A percentile compares a stretch with the other conserved stretches of the same genome.
Evolutionary conservation across 2,113 vertebrate genomes (phyloP).

Genomic region (Tretioscincus oriximinensis): DNA sequence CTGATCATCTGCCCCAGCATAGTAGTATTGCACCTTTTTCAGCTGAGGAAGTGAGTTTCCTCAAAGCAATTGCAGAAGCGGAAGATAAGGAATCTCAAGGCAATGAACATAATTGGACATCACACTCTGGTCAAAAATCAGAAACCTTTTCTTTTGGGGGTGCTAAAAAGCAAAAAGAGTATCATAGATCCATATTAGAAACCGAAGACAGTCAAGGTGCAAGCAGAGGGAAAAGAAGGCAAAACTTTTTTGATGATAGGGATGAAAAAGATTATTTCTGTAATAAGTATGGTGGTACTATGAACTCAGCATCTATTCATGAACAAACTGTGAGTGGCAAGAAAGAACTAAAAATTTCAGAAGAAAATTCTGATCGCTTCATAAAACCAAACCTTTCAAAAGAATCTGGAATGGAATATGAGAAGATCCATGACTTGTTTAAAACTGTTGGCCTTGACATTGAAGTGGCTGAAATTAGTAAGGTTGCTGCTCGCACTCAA

Average conservation of each 20-base stretch:
- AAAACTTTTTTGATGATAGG: constrained; percentile 70
- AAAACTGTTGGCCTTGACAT: constrained; percentile 95
- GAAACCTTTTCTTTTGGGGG: constrained; percentile 55
- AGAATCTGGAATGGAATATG: constrained; percentile 76
- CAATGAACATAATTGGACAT: constrained; percentile 69
- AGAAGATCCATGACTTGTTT: constrained; percentile 92
- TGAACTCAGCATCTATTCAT: constrained; percentile 60
- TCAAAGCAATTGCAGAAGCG: constrained; percentile 63
- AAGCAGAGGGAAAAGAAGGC: constrained; percentile 72
- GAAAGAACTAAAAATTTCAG: constrained; percentile 55
- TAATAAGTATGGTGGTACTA: constrained; percentile 73
- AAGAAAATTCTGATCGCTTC: constrained; percentile 58
- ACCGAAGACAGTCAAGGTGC: constrained; percentile 79
- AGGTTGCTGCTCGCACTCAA: constrained; percentile 89
- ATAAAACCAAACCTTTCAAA: constrained; percentile 66
- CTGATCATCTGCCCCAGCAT: constrained; percentile 65
- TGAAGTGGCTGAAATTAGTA: constrained; percentile 87
- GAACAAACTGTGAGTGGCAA: constrained; percentile 55
- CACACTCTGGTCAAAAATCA: constrained; percentile 56
- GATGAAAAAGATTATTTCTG: constrained; percentile 84
- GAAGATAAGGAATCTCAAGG: constrained; percentile 72
- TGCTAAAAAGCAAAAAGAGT: constrained; percentile 67
- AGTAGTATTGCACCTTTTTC: constrained; percentile 65
- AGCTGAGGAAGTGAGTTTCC: constrained; percentile 79
- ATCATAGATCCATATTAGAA: constrained; percentile 57